These are phyloP conservation scores for Trachelus stipa DNA, from an alignment of 2,888 invertebrate genomes.

Conservation along the genomic window DNA sequence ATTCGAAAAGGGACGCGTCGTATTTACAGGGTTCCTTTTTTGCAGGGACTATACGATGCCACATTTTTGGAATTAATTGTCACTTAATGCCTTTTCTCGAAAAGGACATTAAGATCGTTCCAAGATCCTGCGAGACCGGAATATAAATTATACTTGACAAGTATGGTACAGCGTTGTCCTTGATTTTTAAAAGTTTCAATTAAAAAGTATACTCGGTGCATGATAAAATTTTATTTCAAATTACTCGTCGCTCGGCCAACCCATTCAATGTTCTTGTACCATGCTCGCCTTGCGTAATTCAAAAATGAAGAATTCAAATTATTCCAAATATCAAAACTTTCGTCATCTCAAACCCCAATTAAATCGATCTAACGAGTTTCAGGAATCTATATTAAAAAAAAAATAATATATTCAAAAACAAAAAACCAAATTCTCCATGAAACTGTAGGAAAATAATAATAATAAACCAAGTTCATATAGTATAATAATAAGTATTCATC, in stretches of 20 bases:
- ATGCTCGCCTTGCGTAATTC: no score
- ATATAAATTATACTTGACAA: neutral
- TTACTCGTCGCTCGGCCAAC: neutral
- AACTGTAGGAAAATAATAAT: neutral
- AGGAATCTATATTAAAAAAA: neutral
- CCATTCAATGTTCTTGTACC: neutral
- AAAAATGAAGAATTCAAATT: neutral
- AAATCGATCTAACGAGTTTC: neutral
- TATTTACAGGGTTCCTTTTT: neutral
- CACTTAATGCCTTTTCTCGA: slow-evolving; percentile 55
- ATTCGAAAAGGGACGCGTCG: slow-evolving; percentile 36
- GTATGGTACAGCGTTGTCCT: neutral
- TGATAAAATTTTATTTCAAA: neutral
- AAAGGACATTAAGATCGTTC: slow-evolving; percentile 49
- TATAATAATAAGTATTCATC: neutral
- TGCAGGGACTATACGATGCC: neutral
- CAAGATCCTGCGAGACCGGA: neutral
- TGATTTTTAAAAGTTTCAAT: neutral
- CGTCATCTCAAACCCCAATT: neutral
- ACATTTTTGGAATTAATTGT: slow-evolving; percentile 48
- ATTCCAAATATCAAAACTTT: neutral
- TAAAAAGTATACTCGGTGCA: neutral
- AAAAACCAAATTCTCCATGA: neutral
- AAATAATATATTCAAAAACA: neutral
- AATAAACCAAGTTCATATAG: neutral